Base-by-base conservation (phyloP, 2,888 invertebrate genomes). In the Hirtodrosophila cameraria region DNA sequence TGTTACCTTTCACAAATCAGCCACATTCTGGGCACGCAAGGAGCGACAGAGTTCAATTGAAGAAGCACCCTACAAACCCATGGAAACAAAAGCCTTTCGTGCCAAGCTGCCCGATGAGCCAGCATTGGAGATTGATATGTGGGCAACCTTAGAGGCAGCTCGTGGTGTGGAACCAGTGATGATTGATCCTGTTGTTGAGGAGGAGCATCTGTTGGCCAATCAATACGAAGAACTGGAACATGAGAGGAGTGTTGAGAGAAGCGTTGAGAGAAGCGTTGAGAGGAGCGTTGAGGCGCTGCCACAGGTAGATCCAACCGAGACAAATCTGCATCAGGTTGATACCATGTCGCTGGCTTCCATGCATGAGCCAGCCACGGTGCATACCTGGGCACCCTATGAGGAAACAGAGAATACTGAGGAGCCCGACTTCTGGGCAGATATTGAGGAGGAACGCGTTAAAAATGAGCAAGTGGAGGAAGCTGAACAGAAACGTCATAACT, bases 401-500 rank as follows among this genome's bases (percentile, higher is more conserved):
- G 39, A 59, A 7, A 1, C 11, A 11, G 55, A 66, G 1, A 20
- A 46, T 11, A 43, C 16, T 1, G 80, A 79, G 4, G 81, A 84
- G 35, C 53, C 76, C 0, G 83, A 85, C 20, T 88, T 88, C 31
- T 88, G 88, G 87, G 81, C 85, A 0, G 65, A 76, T 27, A 72
- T 75, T 3, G 83, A 80, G 6, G 35, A 78, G 30, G 70, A 84
- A 2, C 72, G 75, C 4, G 42, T 59, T 2, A 59, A 59, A 9
- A 64, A 45, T 0, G 54, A 57, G 7, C 75, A 76, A 18, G n/a
- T 46, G 4, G 84, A 88, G 23, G 89, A 89, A 30, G 79, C 85
- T 2, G 89, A 90, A 35, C 71, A 82, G 18, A 88, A 89, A 5
- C 84, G 90, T 0, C 88, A 75, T 7, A 90, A 90, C 46, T 90